Conservation (phyloP, 1,140 invertebrate species). For the Coenobita brevimanus region DNA sequence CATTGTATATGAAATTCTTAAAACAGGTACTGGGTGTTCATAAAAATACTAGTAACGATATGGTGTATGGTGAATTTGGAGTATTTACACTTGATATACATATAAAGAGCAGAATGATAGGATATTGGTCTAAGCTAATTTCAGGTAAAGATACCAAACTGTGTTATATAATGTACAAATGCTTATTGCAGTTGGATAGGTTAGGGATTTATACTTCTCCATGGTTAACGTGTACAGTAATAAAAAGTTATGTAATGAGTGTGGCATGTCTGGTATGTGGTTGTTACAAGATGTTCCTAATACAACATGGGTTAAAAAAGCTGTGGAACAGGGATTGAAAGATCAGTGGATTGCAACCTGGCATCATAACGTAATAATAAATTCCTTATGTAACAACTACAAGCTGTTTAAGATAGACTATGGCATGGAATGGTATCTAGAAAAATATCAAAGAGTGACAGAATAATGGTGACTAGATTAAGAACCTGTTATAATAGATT, state of each 20-base stretch:
- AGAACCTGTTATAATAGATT: neutral
- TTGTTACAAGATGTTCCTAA: constrained; percentile 19
- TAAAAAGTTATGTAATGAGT: neutral
- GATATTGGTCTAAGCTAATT: neutral
- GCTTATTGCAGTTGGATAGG: no score
- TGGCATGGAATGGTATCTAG: no score
- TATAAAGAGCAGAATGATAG: neutral
- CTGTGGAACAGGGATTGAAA: no score
- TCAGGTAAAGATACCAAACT: neutral
- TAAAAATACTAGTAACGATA: no score
- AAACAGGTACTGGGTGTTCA: neutral
- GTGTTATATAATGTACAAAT: neutral
- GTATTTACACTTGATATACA: neutral
- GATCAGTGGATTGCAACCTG: no score
- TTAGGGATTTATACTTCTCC: neutral
- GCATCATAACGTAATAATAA: neutral
- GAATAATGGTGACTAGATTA: no score
- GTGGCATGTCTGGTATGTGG: constrained; percentile 4
- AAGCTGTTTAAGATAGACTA: no score
- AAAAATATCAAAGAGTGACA: no score
- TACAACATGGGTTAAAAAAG: neutral
- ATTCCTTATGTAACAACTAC: no score
- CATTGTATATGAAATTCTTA: neutral
- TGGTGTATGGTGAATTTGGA: no score
- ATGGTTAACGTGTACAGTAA: neutral